Conservation (phyloP, 2,113 vertebrate species). For the Saimiri boliviensis region DNA sequence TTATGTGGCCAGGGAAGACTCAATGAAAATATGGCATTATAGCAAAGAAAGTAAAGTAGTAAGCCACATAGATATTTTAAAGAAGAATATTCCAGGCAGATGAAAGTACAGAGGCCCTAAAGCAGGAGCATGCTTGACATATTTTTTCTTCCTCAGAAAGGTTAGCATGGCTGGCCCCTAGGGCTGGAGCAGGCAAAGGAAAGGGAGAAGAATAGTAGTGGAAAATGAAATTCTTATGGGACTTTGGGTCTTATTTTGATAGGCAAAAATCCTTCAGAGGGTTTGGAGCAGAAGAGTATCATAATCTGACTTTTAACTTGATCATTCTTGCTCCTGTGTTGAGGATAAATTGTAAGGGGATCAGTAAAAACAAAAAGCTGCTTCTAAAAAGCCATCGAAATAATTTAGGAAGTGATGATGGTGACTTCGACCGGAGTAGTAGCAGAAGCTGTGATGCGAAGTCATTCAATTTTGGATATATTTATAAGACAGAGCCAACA, state of each 20-base stretch:
- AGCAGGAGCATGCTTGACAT: neutral
- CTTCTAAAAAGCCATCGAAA: slow-evolving; percentile 2
- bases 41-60: neutral
- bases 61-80: neutral
- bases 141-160: neutral
- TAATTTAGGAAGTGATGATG: slow-evolving; percentile 12
- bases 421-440: neutral
- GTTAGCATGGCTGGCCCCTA: neutral
- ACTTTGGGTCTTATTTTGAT: neutral
- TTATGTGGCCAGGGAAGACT: neutral
- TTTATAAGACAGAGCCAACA: neutral
- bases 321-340: neutral
- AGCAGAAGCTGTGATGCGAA: neutral
- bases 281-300: neutral
- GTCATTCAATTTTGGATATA: neutral
- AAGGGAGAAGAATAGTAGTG: neutral
- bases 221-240: neutral
- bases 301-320: neutral
- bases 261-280: neutral
- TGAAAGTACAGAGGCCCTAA: neutral
- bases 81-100: neutral
- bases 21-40: neutral
- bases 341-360: neutral
- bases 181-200: neutral
- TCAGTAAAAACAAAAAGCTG: neutral